Conservation (phyloP, 2,113 vertebrate genomes). For the Sturnus vulgaris region DNA sequence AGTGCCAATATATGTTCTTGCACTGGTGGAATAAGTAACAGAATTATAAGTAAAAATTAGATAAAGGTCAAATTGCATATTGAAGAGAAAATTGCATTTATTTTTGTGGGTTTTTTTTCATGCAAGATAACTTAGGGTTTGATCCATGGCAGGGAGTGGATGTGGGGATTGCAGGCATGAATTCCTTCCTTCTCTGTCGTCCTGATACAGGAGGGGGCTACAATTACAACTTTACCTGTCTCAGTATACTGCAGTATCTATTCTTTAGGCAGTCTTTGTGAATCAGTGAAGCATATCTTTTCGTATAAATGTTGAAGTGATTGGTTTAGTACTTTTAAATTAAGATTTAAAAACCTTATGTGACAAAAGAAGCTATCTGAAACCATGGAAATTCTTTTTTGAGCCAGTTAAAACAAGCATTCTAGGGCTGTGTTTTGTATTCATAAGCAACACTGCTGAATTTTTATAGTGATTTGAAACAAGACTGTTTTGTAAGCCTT, state of each 20-base stretch:
- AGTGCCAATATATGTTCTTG: not conserved
- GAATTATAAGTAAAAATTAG: not conserved
- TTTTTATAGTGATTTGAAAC: not conserved
- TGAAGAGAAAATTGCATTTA: not conserved
- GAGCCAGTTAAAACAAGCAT: not conserved
- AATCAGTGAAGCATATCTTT: not conserved
- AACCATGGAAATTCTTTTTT: not conserved
- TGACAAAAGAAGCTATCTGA: not conserved
- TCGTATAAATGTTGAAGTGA: not conserved
- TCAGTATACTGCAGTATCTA: not conserved
- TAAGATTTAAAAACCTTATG: not conserved
- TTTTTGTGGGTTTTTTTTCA: not conserved
- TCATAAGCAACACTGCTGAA: not conserved
- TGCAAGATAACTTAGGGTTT: not conserved
- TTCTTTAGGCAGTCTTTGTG: not conserved
- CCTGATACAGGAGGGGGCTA: not conserved
- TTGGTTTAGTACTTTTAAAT: not conserved
- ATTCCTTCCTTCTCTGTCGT: not conserved
- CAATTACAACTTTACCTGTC: not conserved
- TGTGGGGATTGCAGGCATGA: not conserved
- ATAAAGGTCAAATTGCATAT: not conserved
- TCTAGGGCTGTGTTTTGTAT: not conserved
- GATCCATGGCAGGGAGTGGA: rapidly evolving
- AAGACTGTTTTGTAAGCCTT: not conserved
- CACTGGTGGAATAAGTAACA: not conserved